Evolutionary conservation across 92 coral and sea anemone genomes (phyloP), one percentile per base, ranked within the genome.

Genomic region (Siderastrea radians): DNA sequence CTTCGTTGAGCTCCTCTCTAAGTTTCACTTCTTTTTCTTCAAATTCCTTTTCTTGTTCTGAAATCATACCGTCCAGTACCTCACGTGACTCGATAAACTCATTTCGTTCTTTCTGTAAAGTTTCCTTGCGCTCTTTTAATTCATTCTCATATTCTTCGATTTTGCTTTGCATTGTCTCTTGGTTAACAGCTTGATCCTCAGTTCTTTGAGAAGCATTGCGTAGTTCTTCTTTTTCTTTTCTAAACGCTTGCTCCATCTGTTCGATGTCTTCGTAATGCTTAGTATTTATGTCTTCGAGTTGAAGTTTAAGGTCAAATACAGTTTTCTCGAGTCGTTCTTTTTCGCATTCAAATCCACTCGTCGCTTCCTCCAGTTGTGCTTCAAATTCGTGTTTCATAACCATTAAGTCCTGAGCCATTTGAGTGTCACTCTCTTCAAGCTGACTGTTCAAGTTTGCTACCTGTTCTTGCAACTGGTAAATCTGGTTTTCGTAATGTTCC

Each of bases 371-470:
- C 46, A 95, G 47, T 52, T 93, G 94, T 7, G 84, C 67, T 80
- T 92, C 96, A 87, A 77, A 94, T 68, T 92, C 96, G 74, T 82
- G 71, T 47, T 86, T 94, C 98, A 96, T 88, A 46, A 79, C 79
- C 86, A 83, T 19, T 52, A 91, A 17, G 76, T 92, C 97, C 62
- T 83, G 89, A 48, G 93, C 90, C 83, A 89, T 88, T 68, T 83
- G 90, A 49, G 64, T 75, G 62, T 92, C 92, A 6, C 76, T 88
- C 3, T 62, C 84, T n/a, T 77, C 72, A 46, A 84, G 80, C 12
- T 94, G 84, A 48, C 71, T 74, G 13, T 80, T 90, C 74, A 83
- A 68, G 53, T 86, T 88, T 55, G 90, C 62, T 67, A 94, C 66
- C 75, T 94, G 92, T 75, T 77, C 71, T 61, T 85, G 90, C 83